Evolutionary conservation across 2,888 invertebrate species (phyloP).

Genomic region (Monoplex corrugatus): DNA sequence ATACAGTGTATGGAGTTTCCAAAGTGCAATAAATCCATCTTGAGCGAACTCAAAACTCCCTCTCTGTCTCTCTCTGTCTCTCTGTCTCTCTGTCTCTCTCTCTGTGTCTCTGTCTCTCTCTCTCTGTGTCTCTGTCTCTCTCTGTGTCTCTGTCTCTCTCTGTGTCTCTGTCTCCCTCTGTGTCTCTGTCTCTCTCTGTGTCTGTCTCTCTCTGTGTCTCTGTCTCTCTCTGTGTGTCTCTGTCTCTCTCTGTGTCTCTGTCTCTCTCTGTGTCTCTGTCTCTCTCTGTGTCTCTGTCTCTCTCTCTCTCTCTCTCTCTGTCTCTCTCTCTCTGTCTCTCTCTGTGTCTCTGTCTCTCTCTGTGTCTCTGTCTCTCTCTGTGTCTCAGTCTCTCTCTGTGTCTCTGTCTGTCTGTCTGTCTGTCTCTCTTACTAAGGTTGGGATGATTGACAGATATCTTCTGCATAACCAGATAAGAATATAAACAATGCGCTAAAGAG

Average conservation of each 20-base stretch:
- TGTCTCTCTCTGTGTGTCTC: neutral
- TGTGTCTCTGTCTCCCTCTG: neutral
- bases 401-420: too few species aligned
- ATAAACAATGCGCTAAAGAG: too few species aligned
- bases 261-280: neutral
- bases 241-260: neutral
- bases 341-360: constrained; percentile 8
- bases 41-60: too few species aligned
- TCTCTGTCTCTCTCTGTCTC: neutral
- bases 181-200: neutral
- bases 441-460: too few species aligned
- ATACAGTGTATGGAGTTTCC: too few species aligned
- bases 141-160: neutral
- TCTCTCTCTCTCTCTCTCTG: neutral
- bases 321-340: neutral
- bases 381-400: too few species aligned
- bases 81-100: neutral
- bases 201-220: constrained; percentile 3
- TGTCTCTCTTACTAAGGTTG: too few species aligned
- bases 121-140: constrained; percentile 16
- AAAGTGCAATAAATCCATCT: too few species aligned
- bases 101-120: constrained; percentile 18
- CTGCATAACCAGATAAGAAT: too few species aligned
- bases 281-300: neutral
- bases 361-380: neutral